These are phyloP conservation scores for Prochilodus magdalenae DNA, from an alignment of 2,113 vertebrate genomes.

Conservation along the genomic window DNA sequence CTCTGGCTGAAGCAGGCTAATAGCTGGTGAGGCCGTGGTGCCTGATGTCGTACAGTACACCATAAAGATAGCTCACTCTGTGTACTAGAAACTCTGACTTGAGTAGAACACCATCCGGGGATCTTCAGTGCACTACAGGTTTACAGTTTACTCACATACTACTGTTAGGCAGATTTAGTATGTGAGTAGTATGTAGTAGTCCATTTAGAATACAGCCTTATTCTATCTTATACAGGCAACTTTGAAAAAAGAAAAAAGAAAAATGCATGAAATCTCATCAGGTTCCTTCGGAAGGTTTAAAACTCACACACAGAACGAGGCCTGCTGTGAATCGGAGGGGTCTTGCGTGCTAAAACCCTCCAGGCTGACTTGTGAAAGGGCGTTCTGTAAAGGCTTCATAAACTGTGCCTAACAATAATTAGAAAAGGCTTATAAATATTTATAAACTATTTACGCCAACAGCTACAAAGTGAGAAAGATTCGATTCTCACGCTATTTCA, in stretches of 20 bases:
- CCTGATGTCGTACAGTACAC: too few species aligned
- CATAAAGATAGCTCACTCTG: too few species aligned
- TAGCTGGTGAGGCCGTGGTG: too few species aligned
- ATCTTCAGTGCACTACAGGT: too few species aligned
- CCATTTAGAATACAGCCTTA: too few species aligned
- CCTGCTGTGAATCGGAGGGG: background rate
- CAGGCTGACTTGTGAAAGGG: background rate
- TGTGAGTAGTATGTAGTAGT: too few species aligned
- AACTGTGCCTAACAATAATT: background rate
- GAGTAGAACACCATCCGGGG: too few species aligned
- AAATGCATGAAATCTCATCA: slow-evolving; percentile 1
- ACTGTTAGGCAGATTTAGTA: too few species aligned
- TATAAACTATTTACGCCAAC: slow-evolving; percentile 1
- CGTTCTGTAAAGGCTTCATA: slow-evolving; percentile 7
- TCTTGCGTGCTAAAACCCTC: background rate
- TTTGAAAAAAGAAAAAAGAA: slow-evolving; percentile 3
- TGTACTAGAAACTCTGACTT: too few species aligned
- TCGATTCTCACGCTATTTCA: background rate
- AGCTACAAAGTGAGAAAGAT: background rate
- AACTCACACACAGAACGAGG: background rate
- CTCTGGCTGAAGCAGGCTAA: too few species aligned
- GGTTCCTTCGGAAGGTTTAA: background rate
- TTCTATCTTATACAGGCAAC: slow-evolving; percentile 11
- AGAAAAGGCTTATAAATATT: slow-evolving; percentile 14
- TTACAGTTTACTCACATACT: too few species aligned